These are phyloP conservation scores for Dicaeum eximium DNA, from an alignment of 2,113 vertebrate species.

Conservation along the genomic window DNA sequence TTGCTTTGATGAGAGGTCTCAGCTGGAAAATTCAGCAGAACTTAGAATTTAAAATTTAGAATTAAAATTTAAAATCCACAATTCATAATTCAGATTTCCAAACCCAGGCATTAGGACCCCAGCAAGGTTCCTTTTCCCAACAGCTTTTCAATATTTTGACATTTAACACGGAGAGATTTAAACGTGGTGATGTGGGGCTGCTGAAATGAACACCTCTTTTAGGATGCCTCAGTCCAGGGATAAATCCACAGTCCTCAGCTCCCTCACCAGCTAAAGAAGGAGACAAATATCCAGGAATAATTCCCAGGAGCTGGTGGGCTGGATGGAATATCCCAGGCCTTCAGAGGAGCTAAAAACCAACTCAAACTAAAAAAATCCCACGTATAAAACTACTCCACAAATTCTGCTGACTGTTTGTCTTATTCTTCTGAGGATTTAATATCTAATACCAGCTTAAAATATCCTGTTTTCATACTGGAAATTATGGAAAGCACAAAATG, in stretches of 20 bases:
- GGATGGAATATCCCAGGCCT: background rate
- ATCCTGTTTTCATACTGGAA: background rate
- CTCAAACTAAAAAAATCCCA: background rate
- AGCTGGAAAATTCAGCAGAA: background rate
- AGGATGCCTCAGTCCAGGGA: background rate
- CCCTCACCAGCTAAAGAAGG: background rate
- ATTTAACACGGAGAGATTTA: background rate
- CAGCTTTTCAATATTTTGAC: background rate
- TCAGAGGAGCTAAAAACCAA: background rate
- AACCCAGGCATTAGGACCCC: background rate
- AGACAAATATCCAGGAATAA: background rate
- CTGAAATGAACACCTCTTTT: background rate
- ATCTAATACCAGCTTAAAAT: background rate
- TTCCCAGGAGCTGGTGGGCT: background rate
- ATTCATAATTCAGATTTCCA: background rate
- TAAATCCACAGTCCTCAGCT: background rate
- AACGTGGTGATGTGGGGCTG: accelerated
- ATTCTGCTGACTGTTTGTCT: background rate
- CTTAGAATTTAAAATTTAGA: background rate
- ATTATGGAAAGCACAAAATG: background rate
- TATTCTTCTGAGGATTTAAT: background rate
- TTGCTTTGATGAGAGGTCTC: accelerated
- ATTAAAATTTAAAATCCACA: accelerated
- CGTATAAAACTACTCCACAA: background rate
- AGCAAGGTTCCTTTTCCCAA: background rate